These are phyloP conservation scores for Micromys minutus DNA, from an alignment of 2,113 vertebrate genomes.

Conservation along the genomic window DNA sequence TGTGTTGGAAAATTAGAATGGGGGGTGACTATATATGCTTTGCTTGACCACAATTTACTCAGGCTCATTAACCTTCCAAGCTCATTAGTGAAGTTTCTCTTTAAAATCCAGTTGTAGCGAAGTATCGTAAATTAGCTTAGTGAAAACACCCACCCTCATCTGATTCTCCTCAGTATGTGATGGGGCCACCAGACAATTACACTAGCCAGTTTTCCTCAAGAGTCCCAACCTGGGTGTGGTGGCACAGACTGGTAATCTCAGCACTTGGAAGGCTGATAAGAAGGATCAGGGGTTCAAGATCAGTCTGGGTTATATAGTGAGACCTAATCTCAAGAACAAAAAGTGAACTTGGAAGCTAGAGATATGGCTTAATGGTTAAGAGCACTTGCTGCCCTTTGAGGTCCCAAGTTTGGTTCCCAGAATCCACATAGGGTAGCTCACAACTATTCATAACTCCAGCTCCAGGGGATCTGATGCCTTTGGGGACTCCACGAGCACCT, in stretches of 20 bases:
- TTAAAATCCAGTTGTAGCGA: background rate
- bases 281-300: background rate
- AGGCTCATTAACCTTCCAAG: background rate
- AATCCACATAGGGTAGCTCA: background rate
- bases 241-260: background rate
- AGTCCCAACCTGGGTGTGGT: background rate
- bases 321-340: background rate
- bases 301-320: background rate
- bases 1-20: conserved; percentile 27
- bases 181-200: background rate
- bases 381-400: background rate
- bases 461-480: background rate
- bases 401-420: background rate
- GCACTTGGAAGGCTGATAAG: background rate
- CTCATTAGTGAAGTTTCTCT: conserved; percentile 2
- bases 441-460: background rate
- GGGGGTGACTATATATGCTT: background rate
- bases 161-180: background rate
- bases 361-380: background rate
- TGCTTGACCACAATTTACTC: conserved; percentile 11
- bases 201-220: background rate
- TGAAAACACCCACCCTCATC: background rate
- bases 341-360: background rate
- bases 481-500: background rate
- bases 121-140: background rate